phyloP scores from a whole-genome alignment of 2,113 vertebrate species.

The Ochotona curzoniae region DNA sequence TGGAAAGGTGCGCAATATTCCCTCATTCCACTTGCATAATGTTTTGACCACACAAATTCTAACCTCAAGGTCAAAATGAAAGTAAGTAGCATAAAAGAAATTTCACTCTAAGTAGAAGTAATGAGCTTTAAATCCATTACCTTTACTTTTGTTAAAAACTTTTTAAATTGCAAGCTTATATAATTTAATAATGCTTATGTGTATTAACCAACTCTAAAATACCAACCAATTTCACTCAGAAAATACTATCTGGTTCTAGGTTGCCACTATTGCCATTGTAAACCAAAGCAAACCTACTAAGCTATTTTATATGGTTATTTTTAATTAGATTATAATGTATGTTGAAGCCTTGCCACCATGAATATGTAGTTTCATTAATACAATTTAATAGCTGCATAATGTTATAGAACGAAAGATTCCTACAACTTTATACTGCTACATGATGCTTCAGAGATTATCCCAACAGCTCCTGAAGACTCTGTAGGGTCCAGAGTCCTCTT shows the following conservation, averaged over 20 bases:
- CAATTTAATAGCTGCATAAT: background rate
- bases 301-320: background rate
- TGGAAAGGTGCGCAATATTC: background rate
- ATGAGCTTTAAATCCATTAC: background rate
- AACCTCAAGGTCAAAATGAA: background rate
- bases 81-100: background rate
- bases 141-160: background rate
- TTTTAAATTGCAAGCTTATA: background rate
- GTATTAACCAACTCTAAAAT: background rate
- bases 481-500: background rate
- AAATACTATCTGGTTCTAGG: background rate
- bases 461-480: background rate
- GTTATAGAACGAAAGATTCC: background rate
- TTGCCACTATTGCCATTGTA: background rate
- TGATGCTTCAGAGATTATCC: background rate
- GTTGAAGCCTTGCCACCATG: background rate
- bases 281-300: background rate
- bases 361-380: background rate
- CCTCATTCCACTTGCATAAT: background rate
- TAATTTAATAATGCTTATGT: background rate
- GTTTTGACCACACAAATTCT: background rate
- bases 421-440: background rate
- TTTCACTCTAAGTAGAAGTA: background rate
- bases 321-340: background rate
- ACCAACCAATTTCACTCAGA: background rate